Percentiles rank a stretch among this genome's conserved stretches.
Evolutionary conservation across 2,888 invertebrate species (phyloP).

Genomic region (Exephanes ischioxanthus): DNA sequence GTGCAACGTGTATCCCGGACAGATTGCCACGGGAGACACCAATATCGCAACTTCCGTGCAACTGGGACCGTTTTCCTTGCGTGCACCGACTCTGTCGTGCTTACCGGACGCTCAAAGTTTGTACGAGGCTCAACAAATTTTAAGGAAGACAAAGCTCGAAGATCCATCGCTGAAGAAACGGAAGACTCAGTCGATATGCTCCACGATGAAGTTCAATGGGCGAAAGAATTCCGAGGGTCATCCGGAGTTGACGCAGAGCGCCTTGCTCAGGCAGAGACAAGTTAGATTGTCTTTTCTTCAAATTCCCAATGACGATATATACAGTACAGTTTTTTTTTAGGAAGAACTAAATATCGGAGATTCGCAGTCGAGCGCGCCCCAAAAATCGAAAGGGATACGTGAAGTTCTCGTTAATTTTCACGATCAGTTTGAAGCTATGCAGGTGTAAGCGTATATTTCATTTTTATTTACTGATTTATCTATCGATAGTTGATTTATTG

Average conservation of each 20-base stretch:
- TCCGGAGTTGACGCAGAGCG: slow-evolving; percentile 62
- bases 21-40: slow-evolving; percentile 8
- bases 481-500: too few relatives aligned
- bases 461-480: too few relatives aligned
- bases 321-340: slow-evolving; percentile 32
- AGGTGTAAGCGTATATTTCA: slow-evolving; percentile 69
- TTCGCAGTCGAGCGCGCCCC: slow-evolving; percentile 28
- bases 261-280: slow-evolving; percentile 67
- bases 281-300: slow-evolving; percentile 41
- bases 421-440: slow-evolving; percentile 79
- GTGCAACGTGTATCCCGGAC: slow-evolving; percentile 34
- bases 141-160: slow-evolving; percentile 31
- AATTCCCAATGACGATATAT: not conserved
- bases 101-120: slow-evolving; percentile 35
- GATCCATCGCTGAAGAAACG: slow-evolving; percentile 38
- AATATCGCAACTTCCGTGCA: slow-evolving; percentile 29
- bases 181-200: slow-evolving; percentile 42
- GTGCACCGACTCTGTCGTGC: slow-evolving; percentile 41
- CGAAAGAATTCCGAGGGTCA: slow-evolving; percentile 49
- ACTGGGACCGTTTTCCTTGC: slow-evolving; percentile 27
- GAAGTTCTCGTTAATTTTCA: slow-evolving; percentile 77
- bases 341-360: slow-evolving; percentile 51
- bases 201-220: slow-evolving; percentile 55
- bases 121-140: slow-evolving; percentile 33
- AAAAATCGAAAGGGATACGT: slow-evolving; percentile 73